Conservation (phyloP, 1,140 invertebrate species). For the Plodia interpunctella region DNA sequence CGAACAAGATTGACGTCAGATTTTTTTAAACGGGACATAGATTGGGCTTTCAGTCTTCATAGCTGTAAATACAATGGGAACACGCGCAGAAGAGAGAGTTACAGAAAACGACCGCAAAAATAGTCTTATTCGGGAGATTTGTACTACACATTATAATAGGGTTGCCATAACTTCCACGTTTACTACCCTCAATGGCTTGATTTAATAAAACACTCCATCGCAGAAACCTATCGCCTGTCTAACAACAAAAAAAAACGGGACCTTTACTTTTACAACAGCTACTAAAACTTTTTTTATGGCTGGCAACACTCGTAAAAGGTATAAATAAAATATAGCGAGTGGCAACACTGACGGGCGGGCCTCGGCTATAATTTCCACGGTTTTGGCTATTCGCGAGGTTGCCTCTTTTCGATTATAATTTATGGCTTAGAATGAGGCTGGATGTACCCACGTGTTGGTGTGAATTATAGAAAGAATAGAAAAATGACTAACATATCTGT, state of each 20-base stretch:
- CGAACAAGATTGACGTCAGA: no score
- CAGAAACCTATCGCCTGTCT: constrained; percentile 44
- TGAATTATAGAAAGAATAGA: neutral
- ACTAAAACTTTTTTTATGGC: constrained; percentile 70
- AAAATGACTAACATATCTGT: no score
- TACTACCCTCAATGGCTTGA: constrained; percentile 20
- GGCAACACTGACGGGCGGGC: constrained; percentile 54
- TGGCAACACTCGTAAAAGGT: constrained; percentile 69
- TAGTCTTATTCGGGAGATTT: neutral
- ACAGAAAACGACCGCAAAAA: neutral
- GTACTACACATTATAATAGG: neutral
- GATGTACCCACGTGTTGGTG: neutral
- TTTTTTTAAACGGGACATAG: no score
- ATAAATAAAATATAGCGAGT: constrained; percentile 67
- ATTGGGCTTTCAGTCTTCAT: no score
- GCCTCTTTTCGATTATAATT: constrained; percentile 69
- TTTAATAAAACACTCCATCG: constrained; percentile 48
- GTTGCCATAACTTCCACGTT: constrained; percentile 8
- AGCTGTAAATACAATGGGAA: no score
- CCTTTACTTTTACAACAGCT: constrained; percentile 60
- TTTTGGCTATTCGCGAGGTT: constrained; percentile 59
- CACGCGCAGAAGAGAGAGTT: no score
- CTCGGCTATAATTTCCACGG: constrained; percentile 65
- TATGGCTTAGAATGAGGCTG: constrained; percentile 49
- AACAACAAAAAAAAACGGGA: constrained; percentile 46